phyloP scores from a whole-genome alignment of 2,797 vertebrate species.

The Silurus aristotelis region DNA sequence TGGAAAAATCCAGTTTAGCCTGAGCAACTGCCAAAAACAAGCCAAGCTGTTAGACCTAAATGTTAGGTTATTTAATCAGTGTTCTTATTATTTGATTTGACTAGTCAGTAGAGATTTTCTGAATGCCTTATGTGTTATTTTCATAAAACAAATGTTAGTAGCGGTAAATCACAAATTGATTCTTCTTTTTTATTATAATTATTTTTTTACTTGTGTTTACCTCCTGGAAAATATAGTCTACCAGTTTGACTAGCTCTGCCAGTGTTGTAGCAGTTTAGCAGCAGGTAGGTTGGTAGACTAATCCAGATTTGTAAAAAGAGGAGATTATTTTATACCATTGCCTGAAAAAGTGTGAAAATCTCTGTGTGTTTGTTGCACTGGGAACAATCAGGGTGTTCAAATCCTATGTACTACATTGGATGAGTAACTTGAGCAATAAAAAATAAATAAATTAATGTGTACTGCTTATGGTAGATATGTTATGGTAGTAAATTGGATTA shows the following conservation, averaged over 20 bases:
- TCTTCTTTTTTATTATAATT: not conserved
- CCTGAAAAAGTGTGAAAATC: not conserved
- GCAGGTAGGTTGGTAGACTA: not conserved
- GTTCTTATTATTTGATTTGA: not conserved
- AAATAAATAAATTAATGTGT: too few species aligned
- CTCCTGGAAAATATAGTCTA: not conserved
- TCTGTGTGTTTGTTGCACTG: not conserved
- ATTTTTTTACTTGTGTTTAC: not conserved
- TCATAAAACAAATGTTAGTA: not conserved
- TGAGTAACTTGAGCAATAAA: too few species aligned
- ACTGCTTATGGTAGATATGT: too few species aligned
- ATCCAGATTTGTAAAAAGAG: not conserved
- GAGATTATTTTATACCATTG: not conserved
- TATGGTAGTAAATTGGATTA: too few species aligned
- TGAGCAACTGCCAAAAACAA: constrained; percentile 6
- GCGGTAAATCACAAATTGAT: not conserved
- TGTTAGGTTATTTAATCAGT: not conserved
- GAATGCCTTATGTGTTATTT: not conserved
- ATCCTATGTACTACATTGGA: too few species aligned
- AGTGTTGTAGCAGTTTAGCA: not conserved
- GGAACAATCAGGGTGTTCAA: not conserved
- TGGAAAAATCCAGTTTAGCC: not conserved
- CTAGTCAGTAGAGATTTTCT: not conserved
- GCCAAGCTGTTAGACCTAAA: not conserved
- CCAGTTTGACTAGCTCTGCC: not conserved